Percentiles rank a stretch among this genome's conserved stretches.
Conservation (phyloP, 2,113 vertebrate genomes). For the Tragelaphus scriptus region DNA sequence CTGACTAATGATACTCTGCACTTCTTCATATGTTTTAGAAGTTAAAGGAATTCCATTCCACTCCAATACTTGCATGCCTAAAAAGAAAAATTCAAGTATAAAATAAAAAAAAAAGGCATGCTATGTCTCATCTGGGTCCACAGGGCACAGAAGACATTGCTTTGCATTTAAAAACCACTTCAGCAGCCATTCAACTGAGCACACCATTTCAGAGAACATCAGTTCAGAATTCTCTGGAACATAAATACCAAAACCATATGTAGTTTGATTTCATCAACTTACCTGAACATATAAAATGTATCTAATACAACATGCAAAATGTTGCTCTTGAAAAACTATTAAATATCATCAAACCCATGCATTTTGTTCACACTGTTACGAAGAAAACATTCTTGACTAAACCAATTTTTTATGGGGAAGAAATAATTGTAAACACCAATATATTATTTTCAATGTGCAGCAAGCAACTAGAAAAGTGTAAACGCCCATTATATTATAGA, state of each 20-base stretch:
- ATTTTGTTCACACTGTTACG: slow-evolving; percentile 42
- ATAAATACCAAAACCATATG: background rate
- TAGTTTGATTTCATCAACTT: slow-evolving; percentile 36
- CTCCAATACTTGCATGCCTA: slow-evolving; percentile 99
- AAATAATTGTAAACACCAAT: background rate
- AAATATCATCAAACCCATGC: slow-evolving; percentile 53
- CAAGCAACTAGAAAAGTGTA: background rate
- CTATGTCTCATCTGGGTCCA: background rate
- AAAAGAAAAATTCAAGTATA: slow-evolving; percentile 61
- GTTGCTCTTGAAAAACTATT: background rate
- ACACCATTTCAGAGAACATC: slow-evolving; percentile 46
- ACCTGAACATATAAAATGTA: slow-evolving; percentile 44
- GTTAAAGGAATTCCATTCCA: slow-evolving; percentile 95
- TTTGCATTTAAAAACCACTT: background rate
- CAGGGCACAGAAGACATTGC: background rate
- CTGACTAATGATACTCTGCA: slow-evolving; percentile 92
- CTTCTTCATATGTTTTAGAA: slow-evolving; percentile 97
- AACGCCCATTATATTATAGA: background rate
- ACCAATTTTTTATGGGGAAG: background rate
- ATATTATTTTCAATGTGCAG: background rate
- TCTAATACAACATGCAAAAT: slow-evolving; percentile 31
- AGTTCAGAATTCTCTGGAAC: slow-evolving; percentile 34
- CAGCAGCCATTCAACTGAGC: background rate
- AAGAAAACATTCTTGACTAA: background rate
- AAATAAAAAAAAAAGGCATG: background rate